Base-by-base conservation (phyloP, 2,113 vertebrate genomes). In the Patagioenas fasciata region DNA sequence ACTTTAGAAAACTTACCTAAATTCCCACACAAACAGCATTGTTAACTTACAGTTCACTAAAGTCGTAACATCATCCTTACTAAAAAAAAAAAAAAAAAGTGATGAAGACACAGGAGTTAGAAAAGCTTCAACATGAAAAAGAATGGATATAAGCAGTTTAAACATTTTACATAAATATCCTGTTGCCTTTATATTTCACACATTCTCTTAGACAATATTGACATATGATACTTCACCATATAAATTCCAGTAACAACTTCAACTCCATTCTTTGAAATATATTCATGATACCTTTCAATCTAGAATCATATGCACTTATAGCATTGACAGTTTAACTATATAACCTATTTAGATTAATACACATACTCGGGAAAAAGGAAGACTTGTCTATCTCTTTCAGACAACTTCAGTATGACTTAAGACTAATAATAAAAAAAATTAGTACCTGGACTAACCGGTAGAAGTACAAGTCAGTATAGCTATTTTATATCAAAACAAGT, bases 121-220 rank as follows among this genome's bases (percentile, higher is more conserved):
- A 85, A 91, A 89, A 80, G 31, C 54, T 58, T 66, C 80, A 74
- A 66, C 7, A 42, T 74, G 13, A 77, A 95, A 91, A 94, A 82
- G 26, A 87, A 65, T 18, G 5, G 2, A 32, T 62, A 34, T n/a
- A 50, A 54, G 19, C 21, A 77, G 42, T 64, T 94, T 78, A 92
- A 83, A n/a, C 53, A 84, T 51, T 89, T 84, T 57, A 42, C 31
- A 73, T 77, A 92, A 92, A 70, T 93, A 85, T 79, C 84, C 50
- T 58, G 24, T 56, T 67, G 4, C 67, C 26, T 88, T 79, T 47
- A 29, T 85, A 60, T 83, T 64, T 82, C 78, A 91, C 2, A 0
- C 34, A 34, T 56, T 80, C 81, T 90, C 11, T 56, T 81, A 80
- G 69, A 80, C 4, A 86, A 48, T 79, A 87, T 26, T 84, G 69